Percentiles rank a stretch among this genome's conserved stretches.
These are phyloP conservation scores for Gisinianus flammeolus DNA, from an alignment of 2,888 invertebrate species.

Conservation along the genomic window DNA sequence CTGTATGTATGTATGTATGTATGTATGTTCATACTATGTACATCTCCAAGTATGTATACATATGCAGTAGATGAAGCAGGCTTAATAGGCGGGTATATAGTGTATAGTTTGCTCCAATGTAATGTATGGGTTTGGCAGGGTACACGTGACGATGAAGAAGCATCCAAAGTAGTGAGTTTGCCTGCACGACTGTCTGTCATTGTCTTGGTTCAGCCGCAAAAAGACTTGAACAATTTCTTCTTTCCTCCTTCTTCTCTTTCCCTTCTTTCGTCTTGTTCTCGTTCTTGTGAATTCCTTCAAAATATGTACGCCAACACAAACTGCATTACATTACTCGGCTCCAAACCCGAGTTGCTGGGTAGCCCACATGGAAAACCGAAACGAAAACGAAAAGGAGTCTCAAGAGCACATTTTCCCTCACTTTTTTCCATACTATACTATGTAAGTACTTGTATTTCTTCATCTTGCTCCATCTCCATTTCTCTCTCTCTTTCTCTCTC, in stretches of 20 bases:
- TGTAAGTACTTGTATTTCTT: not conserved
- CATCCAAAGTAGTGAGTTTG: constrained; percentile 12
- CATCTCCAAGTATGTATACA: not conserved
- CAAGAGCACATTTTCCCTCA: constrained; percentile 26
- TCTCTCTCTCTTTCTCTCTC: not conserved
- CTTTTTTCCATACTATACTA: not conserved
- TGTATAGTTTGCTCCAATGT: not conserved
- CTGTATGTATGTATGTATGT: too few species aligned
- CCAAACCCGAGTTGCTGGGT: not conserved
- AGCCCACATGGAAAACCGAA: not conserved
- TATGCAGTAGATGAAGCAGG: not conserved
- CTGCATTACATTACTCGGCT: not conserved
- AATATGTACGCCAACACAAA: not conserved
- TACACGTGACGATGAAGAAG: constrained; percentile 25
- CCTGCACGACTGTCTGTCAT: constrained; percentile 31
- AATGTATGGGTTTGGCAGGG: constrained; percentile 32
- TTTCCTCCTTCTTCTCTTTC: not conserved
- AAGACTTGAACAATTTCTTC: constrained; percentile 15
- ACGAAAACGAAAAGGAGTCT: constrained; percentile 13
- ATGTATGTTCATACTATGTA: not conserved
- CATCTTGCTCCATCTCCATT: not conserved
- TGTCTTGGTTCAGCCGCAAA: constrained; percentile 31
- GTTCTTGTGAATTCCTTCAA: not conserved
- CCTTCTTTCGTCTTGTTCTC: not conserved
- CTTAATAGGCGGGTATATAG: not conserved